Conservation (phyloP, 2,797 vertebrate species). For the Eidolon dupreanum region DNA sequence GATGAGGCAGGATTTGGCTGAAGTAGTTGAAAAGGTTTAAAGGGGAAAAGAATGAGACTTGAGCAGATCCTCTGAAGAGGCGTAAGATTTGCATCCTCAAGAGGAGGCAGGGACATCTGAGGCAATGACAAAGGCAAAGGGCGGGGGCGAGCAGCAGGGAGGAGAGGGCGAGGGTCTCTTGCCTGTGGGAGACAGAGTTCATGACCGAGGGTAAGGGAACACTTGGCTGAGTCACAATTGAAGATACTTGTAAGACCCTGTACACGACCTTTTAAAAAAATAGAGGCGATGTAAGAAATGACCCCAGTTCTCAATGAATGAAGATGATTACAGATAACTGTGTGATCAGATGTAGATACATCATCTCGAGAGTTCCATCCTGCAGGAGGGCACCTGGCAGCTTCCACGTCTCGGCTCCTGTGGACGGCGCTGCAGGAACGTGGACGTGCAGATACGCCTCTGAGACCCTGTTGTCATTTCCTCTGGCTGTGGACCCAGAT, state of each 20-base stretch:
- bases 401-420: accelerated
- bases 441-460: accelerated
- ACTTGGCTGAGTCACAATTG: neutral
- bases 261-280: neutral
- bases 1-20: neutral
- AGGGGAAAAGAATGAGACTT: neutral
- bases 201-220: accelerated
- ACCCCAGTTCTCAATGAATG: accelerated
- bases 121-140: accelerated
- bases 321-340: accelerated
- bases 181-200: neutral
- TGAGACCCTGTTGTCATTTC: neutral
- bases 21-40: neutral
- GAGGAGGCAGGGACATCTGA: neutral
- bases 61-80: neutral
- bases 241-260: neutral
- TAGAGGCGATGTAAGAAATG: accelerated
- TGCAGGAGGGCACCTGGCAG: neutral
- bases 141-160: accelerated
- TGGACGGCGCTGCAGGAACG: too few relatives aligned
- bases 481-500: neutral
- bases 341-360: too few relatives aligned
- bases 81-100: neutral
- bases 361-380: too few relatives aligned
- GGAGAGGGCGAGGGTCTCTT: too few relatives aligned